Evolutionary conservation across 2,797 vertebrate species (phyloP).

Genomic region (Lepilemur ruficaudatus): DNA sequence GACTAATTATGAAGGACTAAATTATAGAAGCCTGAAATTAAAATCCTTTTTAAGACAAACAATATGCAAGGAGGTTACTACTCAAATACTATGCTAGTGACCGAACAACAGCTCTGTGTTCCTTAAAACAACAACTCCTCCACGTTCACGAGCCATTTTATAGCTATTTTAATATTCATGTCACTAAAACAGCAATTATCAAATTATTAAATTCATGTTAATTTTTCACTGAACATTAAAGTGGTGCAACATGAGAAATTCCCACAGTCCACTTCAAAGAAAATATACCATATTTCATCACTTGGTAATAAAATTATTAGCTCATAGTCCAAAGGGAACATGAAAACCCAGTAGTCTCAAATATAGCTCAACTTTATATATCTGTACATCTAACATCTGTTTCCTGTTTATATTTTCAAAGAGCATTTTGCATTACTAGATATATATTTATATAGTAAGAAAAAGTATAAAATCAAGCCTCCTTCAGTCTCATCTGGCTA

Average conservation of each 20-base stretch:
- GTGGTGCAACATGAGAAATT: slow-evolving; percentile 49
- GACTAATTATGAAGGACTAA: slow-evolving; percentile 4
- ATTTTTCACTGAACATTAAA: not conserved
- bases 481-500: slow-evolving; percentile 73
- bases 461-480: slow-evolving; percentile 48
- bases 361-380: slow-evolving; percentile 46
- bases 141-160: slow-evolving; percentile 18
- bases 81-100: not conserved
- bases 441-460: slow-evolving; percentile 64
- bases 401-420: slow-evolving; percentile 64
- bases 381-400: slow-evolving; percentile 67
- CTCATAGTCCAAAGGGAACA: slow-evolving; percentile 36
- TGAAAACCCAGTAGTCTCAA: slow-evolving; percentile 39
- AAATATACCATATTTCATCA: slow-evolving; percentile 64
- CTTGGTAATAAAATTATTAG: slow-evolving; percentile 70
- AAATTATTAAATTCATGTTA: slow-evolving; percentile 44
- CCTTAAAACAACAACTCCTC: not conserved
- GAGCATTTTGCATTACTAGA: slow-evolving; percentile 63
- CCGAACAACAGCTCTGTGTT: not conserved
- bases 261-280: slow-evolving; percentile 1
- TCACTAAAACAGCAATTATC: slow-evolving; percentile 14
- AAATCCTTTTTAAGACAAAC: slow-evolving; percentile 28
- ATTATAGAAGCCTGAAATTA: not conserved
- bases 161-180: slow-evolving; percentile 11
- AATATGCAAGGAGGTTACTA: not conserved